A percentile compares a stretch with the other conserved stretches of the same genome.
These are phyloP conservation scores for Muntiacus muntjak DNA, from an alignment of 2,113 vertebrate species.

Conservation along the genomic window DNA sequence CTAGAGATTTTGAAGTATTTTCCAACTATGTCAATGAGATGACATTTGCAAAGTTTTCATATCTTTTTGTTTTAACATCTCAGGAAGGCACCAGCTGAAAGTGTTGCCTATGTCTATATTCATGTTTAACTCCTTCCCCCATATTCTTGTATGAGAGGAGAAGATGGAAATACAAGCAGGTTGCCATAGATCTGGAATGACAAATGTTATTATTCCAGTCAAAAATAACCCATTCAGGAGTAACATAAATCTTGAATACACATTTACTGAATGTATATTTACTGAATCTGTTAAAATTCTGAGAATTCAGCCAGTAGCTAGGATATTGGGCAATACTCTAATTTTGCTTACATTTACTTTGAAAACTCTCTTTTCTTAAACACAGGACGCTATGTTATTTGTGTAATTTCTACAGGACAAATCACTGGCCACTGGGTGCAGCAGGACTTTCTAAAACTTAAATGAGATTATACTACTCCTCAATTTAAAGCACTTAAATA, in stretches of 20 bases:
- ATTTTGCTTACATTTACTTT: background rate
- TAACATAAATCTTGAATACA: background rate
- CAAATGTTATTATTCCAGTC: background rate
- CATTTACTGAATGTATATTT: background rate
- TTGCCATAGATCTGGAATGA: background rate
- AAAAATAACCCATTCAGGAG: background rate
- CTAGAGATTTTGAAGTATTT: background rate
- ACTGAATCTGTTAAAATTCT: constrained; percentile 4
- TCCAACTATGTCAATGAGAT: background rate
- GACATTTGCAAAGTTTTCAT: background rate
- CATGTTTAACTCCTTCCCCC: background rate
- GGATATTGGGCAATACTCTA: background rate
- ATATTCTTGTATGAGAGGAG: background rate
- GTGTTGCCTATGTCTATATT: background rate
- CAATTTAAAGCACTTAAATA: background rate
- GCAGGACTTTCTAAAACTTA: background rate
- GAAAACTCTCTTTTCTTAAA: background rate
- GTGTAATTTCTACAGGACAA: background rate
- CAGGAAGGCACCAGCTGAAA: background rate
- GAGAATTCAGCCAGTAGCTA: background rate
- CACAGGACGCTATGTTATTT: background rate
- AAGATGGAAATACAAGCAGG: background rate
- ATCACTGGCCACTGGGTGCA: background rate
- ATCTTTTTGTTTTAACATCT: background rate
- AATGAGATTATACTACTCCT: background rate